A percentile compares a stretch with the other conserved stretches of the same genome.
phyloP scores from a whole-genome alignment of 2,797 vertebrate species.

The Centroberyx gerrardi region DNA sequence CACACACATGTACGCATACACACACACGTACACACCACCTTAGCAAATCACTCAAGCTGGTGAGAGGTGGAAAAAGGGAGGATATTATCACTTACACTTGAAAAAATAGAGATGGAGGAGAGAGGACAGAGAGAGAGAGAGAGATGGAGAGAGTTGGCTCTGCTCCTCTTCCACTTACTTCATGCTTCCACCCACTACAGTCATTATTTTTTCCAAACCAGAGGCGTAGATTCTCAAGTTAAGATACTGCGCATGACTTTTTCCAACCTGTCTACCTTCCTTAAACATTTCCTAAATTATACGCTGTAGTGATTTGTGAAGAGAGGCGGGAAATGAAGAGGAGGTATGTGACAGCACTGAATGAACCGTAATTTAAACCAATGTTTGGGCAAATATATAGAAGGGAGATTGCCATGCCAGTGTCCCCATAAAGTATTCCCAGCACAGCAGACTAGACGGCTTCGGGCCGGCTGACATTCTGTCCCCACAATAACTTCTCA shows the following conservation, averaged over 20 bases:
- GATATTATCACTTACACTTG: slow-evolving; percentile 86
- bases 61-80: slow-evolving; percentile 84
- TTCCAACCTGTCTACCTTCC: slow-evolving; percentile 40
- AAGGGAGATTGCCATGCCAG: too few species aligned
- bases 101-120: slow-evolving; percentile 83
- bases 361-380: too few species aligned
- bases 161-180: slow-evolving; percentile 81
- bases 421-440: not conserved
- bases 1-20: slow-evolving; percentile 26
- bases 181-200: slow-evolving; percentile 78
- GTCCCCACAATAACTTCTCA: slow-evolving; percentile 1
- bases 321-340: slow-evolving; percentile 17
- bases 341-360: not conserved
- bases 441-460: not conserved
- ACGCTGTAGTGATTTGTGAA: slow-evolving; percentile 31
- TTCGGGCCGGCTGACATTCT: not conserved
- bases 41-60: slow-evolving; percentile 84
- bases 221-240: slow-evolving; percentile 50
- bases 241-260: slow-evolving; percentile 21
- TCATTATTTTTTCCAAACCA: slow-evolving; percentile 79
- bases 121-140: slow-evolving; percentile 76
- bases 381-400: too few species aligned
- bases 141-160: slow-evolving; percentile 67
- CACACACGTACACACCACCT: slow-evolving; percentile 75
- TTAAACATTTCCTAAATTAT: slow-evolving; percentile 29